Conservation (phyloP, 1,140 invertebrate genomes). For the Papilio helenus region DNA sequence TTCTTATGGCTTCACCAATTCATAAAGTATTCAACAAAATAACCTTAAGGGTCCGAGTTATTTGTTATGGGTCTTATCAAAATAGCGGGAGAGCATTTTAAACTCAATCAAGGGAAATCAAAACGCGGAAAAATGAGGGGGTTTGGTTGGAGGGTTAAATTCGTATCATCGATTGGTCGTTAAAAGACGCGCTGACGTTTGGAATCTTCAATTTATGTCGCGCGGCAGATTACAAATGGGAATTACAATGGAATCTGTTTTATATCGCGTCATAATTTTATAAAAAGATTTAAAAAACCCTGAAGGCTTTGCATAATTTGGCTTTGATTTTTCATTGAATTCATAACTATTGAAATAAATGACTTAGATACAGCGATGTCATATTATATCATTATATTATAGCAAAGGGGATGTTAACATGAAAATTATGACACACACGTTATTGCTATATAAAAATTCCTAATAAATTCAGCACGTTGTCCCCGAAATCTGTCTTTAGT, state of each 20-base stretch:
- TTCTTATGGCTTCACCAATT: background rate
- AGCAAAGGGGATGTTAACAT: slow-evolving; percentile 26
- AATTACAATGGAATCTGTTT: background rate
- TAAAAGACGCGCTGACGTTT: slow-evolving; percentile 63
- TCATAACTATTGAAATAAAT: too few species aligned
- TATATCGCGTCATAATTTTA: background rate
- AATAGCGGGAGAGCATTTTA: slow-evolving; percentile 70
- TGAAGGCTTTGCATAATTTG: background rate
- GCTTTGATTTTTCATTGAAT: too few species aligned
- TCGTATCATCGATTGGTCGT: slow-evolving; percentile 64
- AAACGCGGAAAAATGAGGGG: slow-evolving; percentile 66
- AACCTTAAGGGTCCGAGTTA: slow-evolving; percentile 8
- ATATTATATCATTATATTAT: background rate
- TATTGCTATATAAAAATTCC: slow-evolving; percentile 66
- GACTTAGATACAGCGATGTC: background rate
- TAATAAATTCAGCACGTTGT: slow-evolving; percentile 70
- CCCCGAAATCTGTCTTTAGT: slow-evolving; percentile 56
- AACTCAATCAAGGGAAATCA: slow-evolving; percentile 69
- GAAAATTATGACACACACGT: slow-evolving; percentile 65
- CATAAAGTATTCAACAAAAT: background rate
- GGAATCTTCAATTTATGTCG: slow-evolving; percentile 47
- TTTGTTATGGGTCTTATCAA: slow-evolving; percentile 58
- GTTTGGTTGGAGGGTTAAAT: slow-evolving; percentile 65
- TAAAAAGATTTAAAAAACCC: background rate
- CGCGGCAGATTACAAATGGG: slow-evolving; percentile 32